A percentile compares a stretch with the other conserved stretches of the same genome.
Evolutionary conservation across 2,113 vertebrate genomes (phyloP).

Genomic region (Ramphastos sulfuratus): DNA sequence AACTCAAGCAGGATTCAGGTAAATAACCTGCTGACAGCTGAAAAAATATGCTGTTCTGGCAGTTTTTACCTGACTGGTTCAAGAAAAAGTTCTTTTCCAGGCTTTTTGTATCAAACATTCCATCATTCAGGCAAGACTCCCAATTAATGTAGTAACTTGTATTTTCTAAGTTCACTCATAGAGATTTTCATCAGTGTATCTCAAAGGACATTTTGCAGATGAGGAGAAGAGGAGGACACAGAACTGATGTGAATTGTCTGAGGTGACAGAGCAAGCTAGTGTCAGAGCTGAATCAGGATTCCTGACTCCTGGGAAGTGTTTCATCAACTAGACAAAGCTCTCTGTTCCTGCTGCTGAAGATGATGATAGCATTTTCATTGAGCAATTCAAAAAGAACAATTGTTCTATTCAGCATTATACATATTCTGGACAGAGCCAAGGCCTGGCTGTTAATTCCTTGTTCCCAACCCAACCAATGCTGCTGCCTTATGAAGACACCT

Average conservation of each 20-base stretch:
- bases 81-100: background rate
- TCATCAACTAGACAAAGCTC: background rate
- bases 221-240: background rate
- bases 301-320: background rate
- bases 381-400: conserved; percentile 11
- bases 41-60: background rate
- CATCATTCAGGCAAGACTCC: background rate
- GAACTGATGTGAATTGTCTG: background rate
- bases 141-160: background rate
- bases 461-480: background rate
- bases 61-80: background rate
- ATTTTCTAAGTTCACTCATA: background rate
- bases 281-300: conserved; percentile 3
- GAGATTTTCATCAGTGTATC: background rate
- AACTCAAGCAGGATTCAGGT: background rate
- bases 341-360: conserved; percentile 3
- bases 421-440: background rate
- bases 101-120: background rate
- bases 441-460: background rate
- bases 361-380: conserved; percentile 2
- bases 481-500: conserved; percentile 8
- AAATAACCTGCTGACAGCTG: background rate
- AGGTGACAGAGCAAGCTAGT: background rate
- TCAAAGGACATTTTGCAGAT: background rate
- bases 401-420: background rate